phyloP scores from a whole-genome alignment of 2,797 vertebrate species.

The Trachops cirrhosus region DNA sequence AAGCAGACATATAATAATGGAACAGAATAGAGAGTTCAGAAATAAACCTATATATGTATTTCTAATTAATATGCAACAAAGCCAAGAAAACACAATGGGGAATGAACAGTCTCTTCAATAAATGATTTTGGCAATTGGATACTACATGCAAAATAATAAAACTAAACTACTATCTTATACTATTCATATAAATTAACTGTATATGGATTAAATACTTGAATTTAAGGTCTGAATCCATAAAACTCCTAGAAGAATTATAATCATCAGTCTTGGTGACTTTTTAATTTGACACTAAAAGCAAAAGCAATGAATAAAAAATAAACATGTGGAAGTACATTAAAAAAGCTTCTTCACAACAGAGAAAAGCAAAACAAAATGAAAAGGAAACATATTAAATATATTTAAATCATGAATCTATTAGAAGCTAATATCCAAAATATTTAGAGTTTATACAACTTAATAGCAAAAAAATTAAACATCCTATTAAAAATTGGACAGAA shows the following conservation, averaged over 20 bases:
- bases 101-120: background rate
- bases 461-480: background rate
- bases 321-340: background rate
- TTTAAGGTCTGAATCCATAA: background rate
- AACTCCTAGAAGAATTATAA: background rate
- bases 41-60: background rate
- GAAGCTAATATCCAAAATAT: background rate
- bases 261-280: background rate
- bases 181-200: background rate
- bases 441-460: background rate
- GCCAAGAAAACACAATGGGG: background rate
- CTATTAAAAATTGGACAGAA: background rate
- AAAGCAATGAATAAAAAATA: background rate
- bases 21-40: background rate
- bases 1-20: background rate
- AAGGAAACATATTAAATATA: background rate
- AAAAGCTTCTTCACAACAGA: background rate
- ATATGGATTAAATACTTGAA: background rate
- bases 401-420: background rate
- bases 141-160: background rate
- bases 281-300: background rate
- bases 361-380: background rate
- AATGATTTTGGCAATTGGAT: background rate
- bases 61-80: background rate
- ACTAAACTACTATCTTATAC: background rate